Base-by-base conservation (phyloP, 2,888 invertebrate genomes). In the Autographa gamma region DNA sequence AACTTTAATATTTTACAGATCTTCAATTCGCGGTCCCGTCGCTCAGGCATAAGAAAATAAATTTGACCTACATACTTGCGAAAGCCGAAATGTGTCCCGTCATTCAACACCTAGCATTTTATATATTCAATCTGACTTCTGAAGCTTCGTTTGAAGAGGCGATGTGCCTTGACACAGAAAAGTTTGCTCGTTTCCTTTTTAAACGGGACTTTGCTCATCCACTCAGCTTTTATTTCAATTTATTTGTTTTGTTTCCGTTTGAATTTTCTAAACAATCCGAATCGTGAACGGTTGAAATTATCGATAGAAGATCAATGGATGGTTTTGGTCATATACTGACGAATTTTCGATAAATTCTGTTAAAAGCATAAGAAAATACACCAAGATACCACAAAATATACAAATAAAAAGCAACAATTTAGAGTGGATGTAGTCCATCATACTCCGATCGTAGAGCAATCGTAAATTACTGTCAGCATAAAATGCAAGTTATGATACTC, bases 211-310 rank as follows among this genome's bases (percentile, higher is more conserved):
- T 73, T 63, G 59, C 71, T 76, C 64, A 65, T 79, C 63, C 66
- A 66, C 56, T 32, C 25, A 34, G 16, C 68, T 73, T 74, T 77
- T 71, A 60, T 69, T 69, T 60, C 63, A 69, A 67, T 76, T 70
- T 76, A 76, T 77, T 77, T 69, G 67, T 63, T 65, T 73, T 78
- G 32, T 63, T 77, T 72, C 63, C 73, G 73, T 75, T 76, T 72
- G 65, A 74, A 66, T 74, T 76, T 73, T 74, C 66, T 69, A 63
- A 54, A 19, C 58, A 66, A 71, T 71, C 38, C 13, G n/a, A 76
- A 63, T 59, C 41, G 34, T 54, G 19, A 54, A 19, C 25, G 25
- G 25, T 56, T 19, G 11, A 13, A 18, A 13, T 25, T 7, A 25
- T 56, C 9, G 54, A 16, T n/a, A 16, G 1, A 16, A 16, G 16